A percentile compares a stretch with the other conserved stretches of the same genome.
These are phyloP conservation scores for Gadopsis bispinosus DNA, from an alignment of 2,797 vertebrate species.

Conservation along the genomic window DNA sequence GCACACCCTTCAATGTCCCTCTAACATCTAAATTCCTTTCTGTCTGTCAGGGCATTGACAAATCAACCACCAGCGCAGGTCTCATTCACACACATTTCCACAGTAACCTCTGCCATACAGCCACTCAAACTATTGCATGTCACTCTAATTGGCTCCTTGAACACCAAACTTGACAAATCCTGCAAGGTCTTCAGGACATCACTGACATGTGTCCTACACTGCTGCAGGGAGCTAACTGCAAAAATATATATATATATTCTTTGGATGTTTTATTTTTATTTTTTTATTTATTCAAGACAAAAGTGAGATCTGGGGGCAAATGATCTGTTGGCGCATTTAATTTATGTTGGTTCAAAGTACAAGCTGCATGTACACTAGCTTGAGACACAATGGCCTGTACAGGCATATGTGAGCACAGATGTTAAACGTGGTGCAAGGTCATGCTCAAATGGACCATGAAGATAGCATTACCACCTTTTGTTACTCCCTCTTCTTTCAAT, in stretches of 20 bases:
- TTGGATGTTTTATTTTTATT: conserved; percentile 13
- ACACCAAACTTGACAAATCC: conserved; percentile 72
- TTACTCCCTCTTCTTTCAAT: conserved; percentile 76
- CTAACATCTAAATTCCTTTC: conserved; percentile 48
- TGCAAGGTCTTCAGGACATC: conserved; percentile 53
- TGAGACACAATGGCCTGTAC: conserved; percentile 52
- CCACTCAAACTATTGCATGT: conserved; percentile 61
- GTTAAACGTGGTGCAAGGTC: conserved; percentile 66
- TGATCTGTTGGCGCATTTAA: conserved; percentile 18
- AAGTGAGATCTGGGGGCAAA: conserved; percentile 1
- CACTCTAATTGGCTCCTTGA: conserved; percentile 78
- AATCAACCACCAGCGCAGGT: conserved; percentile 58
- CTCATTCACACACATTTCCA: conserved; percentile 55
- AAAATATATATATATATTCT: not conserved
- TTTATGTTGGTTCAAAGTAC: conserved; percentile 37
- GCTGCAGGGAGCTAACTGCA: conserved; percentile 22
- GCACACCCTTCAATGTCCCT: conserved; percentile 41
- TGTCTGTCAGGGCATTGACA: conserved; percentile 58
- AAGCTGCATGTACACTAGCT: conserved; percentile 28
- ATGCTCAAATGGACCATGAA: conserved; percentile 70
- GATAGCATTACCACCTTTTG: conserved; percentile 83
- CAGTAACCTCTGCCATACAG: conserved; percentile 70
- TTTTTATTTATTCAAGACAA: conserved; percentile 7
- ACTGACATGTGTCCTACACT: conserved; percentile 29
- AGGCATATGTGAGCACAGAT: conserved; percentile 75